Conservation (phyloP, 2,888 invertebrate species). For the Cheilosia urbana region DNA sequence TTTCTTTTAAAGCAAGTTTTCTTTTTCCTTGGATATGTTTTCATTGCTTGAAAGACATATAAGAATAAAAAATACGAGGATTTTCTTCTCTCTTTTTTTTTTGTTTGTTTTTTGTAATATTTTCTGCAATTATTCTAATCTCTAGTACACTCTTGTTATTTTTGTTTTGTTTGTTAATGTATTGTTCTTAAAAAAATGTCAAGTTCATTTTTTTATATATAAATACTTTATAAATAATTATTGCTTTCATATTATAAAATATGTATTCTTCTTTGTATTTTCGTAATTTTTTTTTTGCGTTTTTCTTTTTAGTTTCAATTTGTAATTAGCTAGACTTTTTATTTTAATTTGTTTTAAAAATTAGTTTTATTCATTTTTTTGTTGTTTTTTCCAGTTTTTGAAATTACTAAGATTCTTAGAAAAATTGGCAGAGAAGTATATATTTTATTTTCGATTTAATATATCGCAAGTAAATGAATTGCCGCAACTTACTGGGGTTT, state of each 20-base stretch:
- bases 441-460: constrained; percentile 76
- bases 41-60: constrained; percentile 72
- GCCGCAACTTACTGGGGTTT: constrained; percentile 37
- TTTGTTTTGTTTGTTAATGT: constrained; percentile 35
- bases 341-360: constrained; percentile 25
- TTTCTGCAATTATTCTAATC: constrained; percentile 67
- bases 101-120: constrained; percentile 46
- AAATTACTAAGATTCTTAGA: constrained; percentile 64
- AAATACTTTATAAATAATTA: constrained; percentile 74
- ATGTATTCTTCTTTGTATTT: constrained; percentile 60
- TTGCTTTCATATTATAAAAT: constrained; percentile 75
- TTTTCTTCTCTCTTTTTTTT: not conserved
- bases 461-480: constrained; percentile 76
- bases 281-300: constrained; percentile 20
- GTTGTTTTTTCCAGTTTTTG: constrained; percentile 39
- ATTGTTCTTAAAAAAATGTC: constrained; percentile 65
- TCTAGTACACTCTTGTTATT: constrained; percentile 54
- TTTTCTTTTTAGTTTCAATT: constrained; percentile 44
- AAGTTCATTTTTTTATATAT: constrained; percentile 57
- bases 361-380: constrained; percentile 30
- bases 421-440: constrained; percentile 75
- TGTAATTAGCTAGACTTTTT: constrained; percentile 56
- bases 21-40: constrained; percentile 60
- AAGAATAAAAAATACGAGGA: constrained; percentile 58
- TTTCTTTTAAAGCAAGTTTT: constrained; percentile 64